These are phyloP conservation scores for Erebia ligea DNA, from an alignment of 2,888 invertebrate species.

Conservation along the genomic window DNA sequence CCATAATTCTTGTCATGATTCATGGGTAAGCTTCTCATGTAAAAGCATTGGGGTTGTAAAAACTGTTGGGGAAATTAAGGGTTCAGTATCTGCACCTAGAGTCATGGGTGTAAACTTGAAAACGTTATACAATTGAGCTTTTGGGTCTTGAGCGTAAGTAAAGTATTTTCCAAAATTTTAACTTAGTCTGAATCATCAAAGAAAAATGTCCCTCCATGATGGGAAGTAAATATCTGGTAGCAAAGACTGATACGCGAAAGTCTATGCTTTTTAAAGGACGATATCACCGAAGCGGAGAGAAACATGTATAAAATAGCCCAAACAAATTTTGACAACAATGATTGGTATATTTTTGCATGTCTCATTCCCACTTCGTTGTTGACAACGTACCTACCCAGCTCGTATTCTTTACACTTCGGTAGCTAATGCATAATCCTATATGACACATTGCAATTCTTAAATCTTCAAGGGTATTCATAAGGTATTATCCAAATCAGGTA, in stretches of 20 bases:
- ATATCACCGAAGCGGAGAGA: not conserved
- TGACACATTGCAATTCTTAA: constrained; percentile 2
- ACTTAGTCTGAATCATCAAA: not conserved
- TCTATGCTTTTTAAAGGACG: not conserved
- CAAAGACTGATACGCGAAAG: not conserved
- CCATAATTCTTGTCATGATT: not conserved
- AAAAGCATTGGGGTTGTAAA: not conserved
- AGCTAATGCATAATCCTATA: not conserved
- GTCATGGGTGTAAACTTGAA: no score
- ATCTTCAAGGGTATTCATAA: not conserved
- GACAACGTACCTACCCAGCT: not conserved
- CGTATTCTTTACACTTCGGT: not conserved
- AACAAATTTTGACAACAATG: not conserved
- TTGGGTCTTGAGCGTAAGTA: not conserved
- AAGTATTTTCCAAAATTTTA: no score
- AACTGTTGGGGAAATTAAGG: not conserved
- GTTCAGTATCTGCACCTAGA: not conserved
- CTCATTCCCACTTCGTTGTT: not conserved
- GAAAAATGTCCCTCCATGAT: not conserved
- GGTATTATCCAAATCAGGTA: constrained; percentile 27
- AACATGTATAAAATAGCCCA: not conserved
- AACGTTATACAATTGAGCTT: no score
- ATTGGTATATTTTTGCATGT: not conserved
- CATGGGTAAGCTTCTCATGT: not conserved
- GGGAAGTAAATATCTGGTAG: not conserved